Percentiles rank a stretch among this genome's conserved stretches.
Evolutionary conservation across 2,113 vertebrate species (phyloP).

Genomic region (Colinus virginianus): DNA sequence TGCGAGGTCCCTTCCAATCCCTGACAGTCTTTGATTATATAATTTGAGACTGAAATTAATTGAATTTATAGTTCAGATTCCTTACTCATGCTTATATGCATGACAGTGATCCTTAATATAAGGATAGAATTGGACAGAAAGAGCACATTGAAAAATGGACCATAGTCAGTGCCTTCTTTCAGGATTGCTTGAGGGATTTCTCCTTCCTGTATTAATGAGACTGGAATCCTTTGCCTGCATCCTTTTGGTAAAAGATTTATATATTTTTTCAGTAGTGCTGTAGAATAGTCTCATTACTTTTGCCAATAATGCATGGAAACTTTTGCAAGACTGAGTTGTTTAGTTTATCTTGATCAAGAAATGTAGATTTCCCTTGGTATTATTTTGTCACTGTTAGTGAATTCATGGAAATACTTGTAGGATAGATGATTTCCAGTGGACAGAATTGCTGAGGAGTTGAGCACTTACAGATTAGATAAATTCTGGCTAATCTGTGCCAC

Average conservation of each 20-base stretch:
- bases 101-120: background rate
- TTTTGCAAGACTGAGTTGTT: background rate
- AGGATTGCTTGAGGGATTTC: background rate
- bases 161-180: accelerated
- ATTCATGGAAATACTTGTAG: background rate
- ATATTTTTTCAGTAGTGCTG: background rate
- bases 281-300: background rate
- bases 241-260: accelerated
- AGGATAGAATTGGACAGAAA: background rate
- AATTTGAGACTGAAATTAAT: background rate
- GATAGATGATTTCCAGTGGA: background rate
- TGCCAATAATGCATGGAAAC: background rate
- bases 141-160: background rate
- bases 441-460: background rate
- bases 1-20: too few relatives aligned
- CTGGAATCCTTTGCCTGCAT: background rate
- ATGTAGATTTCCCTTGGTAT: background rate
- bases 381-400: background rate
- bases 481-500: background rate
- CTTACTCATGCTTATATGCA: background rate
- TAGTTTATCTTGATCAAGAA: background rate
- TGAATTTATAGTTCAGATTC: background rate
- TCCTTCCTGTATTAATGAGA: background rate
- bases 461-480: background rate
- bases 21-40: background rate